phyloP scores from a whole-genome alignment of 2,797 vertebrate genomes.

The Mus spretus region DNA sequence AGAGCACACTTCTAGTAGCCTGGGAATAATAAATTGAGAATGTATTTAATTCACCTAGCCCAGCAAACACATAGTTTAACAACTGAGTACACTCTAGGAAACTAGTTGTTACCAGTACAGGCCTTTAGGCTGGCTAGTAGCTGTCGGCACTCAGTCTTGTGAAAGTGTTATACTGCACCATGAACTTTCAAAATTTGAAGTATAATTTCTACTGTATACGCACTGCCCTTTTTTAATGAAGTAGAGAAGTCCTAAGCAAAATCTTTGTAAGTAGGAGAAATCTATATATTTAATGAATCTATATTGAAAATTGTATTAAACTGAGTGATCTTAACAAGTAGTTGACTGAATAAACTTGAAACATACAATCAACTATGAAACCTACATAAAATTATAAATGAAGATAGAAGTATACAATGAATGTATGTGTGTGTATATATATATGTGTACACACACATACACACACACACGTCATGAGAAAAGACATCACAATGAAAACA shows the following conservation, averaged over 20 bases:
- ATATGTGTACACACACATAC: background rate
- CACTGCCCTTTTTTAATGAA: background rate
- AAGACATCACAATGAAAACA: background rate
- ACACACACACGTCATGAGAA: background rate
- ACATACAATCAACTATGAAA: background rate
- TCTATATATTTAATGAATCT: conserved; percentile 4
- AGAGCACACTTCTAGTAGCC: background rate
- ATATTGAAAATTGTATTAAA: conserved; percentile 4
- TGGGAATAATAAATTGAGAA: background rate
- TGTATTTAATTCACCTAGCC: background rate
- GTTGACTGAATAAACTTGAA: conserved; percentile 24
- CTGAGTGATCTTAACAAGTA: conserved; percentile 1
- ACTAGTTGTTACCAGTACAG: background rate
- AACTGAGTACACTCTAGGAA: background rate
- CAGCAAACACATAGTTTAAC: background rate
- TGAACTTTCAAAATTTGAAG: background rate
- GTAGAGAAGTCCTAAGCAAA: background rate
- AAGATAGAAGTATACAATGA: background rate
- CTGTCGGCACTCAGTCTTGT: background rate
- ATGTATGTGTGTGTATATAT: background rate
- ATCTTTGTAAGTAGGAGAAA: background rate
- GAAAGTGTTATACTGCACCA: background rate
- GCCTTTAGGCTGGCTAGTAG: background rate
- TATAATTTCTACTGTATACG: background rate
- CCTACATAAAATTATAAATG: background rate